Evolutionary conservation across 2,888 invertebrate species (phyloP).

Genomic region (Melieria picta): DNA sequence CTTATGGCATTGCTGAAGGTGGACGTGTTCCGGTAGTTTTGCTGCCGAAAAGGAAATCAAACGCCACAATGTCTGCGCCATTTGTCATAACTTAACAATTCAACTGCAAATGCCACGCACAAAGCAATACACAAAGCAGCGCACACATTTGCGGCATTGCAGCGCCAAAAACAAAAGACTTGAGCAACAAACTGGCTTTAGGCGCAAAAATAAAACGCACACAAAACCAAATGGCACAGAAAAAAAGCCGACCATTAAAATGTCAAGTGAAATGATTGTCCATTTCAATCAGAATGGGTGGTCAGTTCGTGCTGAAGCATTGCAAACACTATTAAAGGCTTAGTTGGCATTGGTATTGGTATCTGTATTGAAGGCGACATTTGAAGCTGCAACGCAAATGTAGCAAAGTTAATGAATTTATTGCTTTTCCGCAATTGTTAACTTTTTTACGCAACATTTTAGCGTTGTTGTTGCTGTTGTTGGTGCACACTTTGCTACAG

Average conservation of each 20-base stretch:
- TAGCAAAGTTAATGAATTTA: too few relatives aligned
- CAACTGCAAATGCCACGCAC: constrained; percentile 35
- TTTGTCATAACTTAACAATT: constrained; percentile 1
- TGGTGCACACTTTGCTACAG: constrained; percentile 3
- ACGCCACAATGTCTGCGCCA: background rate
- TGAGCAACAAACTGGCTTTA: constrained; percentile 51
- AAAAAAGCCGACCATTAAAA: too few relatives aligned
- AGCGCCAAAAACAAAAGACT: constrained; percentile 52
- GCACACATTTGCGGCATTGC: background rate
- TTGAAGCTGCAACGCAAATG: too few relatives aligned
- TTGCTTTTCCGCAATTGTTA: constrained; percentile 18
- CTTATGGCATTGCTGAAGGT: background rate
- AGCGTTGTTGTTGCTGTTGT: background rate
- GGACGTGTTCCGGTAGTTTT: background rate
- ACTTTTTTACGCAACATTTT: background rate
- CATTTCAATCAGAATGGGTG: too few relatives aligned
- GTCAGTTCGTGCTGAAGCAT: too few relatives aligned
- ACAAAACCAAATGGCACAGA: too few relatives aligned
- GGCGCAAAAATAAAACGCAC: too few relatives aligned
- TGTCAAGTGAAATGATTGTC: too few relatives aligned
- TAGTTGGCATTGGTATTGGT: too few relatives aligned
- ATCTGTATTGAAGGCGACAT: too few relatives aligned
- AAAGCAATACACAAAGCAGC: constrained; percentile 10
- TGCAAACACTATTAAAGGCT: too few relatives aligned
- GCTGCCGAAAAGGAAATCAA: constrained; percentile 2